Evolutionary conservation across 1,140 invertebrate genomes (phyloP), one percentile per base, ranked within the genome.

Genomic region (Brachionus manjavacas): DNA sequence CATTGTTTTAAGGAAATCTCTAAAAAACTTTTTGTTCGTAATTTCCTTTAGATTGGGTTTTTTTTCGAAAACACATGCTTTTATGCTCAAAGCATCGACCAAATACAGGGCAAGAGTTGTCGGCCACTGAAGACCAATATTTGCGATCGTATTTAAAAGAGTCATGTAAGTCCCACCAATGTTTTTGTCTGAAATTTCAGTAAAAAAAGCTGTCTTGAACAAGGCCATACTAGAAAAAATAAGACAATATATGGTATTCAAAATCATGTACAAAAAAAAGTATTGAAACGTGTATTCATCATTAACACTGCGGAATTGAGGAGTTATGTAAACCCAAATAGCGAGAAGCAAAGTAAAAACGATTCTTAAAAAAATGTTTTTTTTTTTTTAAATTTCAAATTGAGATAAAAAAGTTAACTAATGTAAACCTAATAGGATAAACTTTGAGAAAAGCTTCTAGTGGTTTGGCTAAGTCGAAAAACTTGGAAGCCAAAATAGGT

Each of bases 141-240:
- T 99, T 31, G 93, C 93, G 8, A 99, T 90, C 0, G 98, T 99
- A 88, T 99, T 99, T 1, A 99, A 91, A 64, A 99, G 91, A 1
- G 98, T 99, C 98, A 99, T 99, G 88, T 99, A 99, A 0, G 97
- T 99, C 25, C 97, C 98, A 97, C 8, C 99, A 95, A 4, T 92
- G 90, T 0, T 95, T 64, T 72, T 72, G 89, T 98, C 96, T 86
- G 95, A 96, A 31, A 98, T 92, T 87, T 91, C 90, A 12, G 92
- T 94, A 89, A 94, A 94, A 88, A 96, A 95, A 80, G 92, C 93
- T 94, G 94, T 95, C 68, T 86, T 85, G 4, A 88, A 85, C 8
- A 95, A 94, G 90, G 94, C 95, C 92, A 95, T 94, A 85, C 20
- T 14, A 3, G 43, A 74, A 46, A 72, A 35, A 28, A 83, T 35